A percentile compares a stretch with the other conserved stretches of the same genome.
Evolutionary conservation across 2,888 invertebrate species (phyloP).

Genomic region (Morpho deidamia): DNA sequence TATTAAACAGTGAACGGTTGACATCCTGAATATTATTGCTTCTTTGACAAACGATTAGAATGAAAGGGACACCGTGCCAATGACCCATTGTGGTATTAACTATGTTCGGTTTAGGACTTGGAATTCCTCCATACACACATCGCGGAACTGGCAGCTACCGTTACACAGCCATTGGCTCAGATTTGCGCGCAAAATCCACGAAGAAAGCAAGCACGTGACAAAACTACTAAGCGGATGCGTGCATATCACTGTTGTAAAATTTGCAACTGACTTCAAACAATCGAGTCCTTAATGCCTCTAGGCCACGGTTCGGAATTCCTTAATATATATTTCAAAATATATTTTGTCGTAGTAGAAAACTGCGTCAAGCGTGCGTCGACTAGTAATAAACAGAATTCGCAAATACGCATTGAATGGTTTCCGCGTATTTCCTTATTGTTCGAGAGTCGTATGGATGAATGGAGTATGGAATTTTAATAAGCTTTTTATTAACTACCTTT

Average conservation of each 20-base stretch:
- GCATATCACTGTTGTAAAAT: slow-evolving; percentile 32
- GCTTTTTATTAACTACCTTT: slow-evolving; percentile 29
- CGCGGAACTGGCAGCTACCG: slow-evolving; percentile 65
- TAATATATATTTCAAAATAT: slow-evolving; percentile 35
- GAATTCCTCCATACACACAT: slow-evolving; percentile 48
- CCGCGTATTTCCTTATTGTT: slow-evolving; percentile 74
- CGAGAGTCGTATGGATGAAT: slow-evolving; percentile 57
- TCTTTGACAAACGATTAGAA: slow-evolving; percentile 9
- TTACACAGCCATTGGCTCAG: slow-evolving; percentile 57
- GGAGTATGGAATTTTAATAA: slow-evolving; percentile 61
- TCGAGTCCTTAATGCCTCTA: slow-evolving; percentile 33
- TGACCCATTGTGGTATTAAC: slow-evolving; percentile 23
- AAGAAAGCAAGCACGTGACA: slow-evolving; percentile 74
- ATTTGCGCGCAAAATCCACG: slow-evolving; percentile 72
- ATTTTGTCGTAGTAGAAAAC: slow-evolving; percentile 53
- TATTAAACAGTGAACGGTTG: slow-evolving; percentile 7
- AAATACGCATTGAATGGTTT: slow-evolving; percentile 63
- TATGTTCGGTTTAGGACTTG: slow-evolving; percentile 18
- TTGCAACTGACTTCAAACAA: slow-evolving; percentile 24
- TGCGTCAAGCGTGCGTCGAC: slow-evolving; percentile 57
- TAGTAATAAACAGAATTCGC: slow-evolving; percentile 61
- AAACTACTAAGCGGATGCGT: slow-evolving; percentile 52
- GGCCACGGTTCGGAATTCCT: slow-evolving; percentile 44
- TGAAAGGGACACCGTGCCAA: slow-evolving; percentile 19
- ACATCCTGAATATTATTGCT: slow-evolving; percentile 18